Base-by-base conservation (phyloP, 2,113 vertebrate genomes). In the Phalacrocorax aristotelis region DNA sequence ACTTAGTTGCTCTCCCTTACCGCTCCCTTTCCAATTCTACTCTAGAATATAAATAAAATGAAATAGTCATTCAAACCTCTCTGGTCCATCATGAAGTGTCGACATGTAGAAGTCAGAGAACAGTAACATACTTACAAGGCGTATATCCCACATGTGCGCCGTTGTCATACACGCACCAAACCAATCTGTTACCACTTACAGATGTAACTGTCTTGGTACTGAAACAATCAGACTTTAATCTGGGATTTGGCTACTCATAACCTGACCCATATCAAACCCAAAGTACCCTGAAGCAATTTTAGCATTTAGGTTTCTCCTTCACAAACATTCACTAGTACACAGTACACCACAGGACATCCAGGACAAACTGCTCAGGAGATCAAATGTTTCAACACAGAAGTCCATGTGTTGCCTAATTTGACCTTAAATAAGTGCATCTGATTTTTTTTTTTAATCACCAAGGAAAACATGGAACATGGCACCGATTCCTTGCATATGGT, bases 261-360 rank as follows among this genome's bases (percentile, higher is more conserved):
- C 22, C n/a, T 68, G 18, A 32, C 0, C 1, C 4, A 1, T 9
- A 32, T 32, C 46, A 48, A 1, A 21, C 30, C 51, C 22, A n/a
- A 77, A 79, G 27, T n/a, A 54, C 8, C 14, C 32, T 7, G 49
- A 36, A 29, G 38, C 3, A 8, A n/a, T 62, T 82, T 62, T 11
- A 79, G 18, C 14, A 9, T 72, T 60, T 49, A 26, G 8, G 25
- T 22, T 54, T 36, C 52, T 34, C 25, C 19, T 74, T 13, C 26
- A 25, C 6, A 11, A 69, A 64, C 34, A n/a, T n/a, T 60, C 62
- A 23, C 9, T 40, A 83, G 48, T 29, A 36, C 49, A 52, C 46
- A 58, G 9, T 11, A 62, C 29, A 9, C 11, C 22, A 19, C 57
- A 77, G 20, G 10, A 72, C 25, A n/a, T 7, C 3, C 62, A 72